Evolutionary conservation across 2,888 invertebrate genomes (phyloP).

Genomic region (Notodonta dromedarius): DNA sequence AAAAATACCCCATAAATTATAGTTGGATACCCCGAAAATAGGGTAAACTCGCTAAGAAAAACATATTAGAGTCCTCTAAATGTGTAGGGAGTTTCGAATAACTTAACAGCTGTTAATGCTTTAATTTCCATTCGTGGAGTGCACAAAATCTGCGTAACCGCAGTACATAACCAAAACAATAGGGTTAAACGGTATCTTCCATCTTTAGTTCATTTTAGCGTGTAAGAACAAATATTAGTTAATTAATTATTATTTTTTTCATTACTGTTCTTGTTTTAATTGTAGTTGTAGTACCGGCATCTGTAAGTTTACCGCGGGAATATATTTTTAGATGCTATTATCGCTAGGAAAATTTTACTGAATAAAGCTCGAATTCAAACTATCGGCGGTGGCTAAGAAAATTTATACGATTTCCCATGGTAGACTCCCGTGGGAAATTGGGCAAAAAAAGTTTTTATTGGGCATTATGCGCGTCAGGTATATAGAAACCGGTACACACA

Average conservation of each 20-base stretch:
- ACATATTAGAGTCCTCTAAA: neutral
- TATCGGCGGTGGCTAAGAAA: neutral
- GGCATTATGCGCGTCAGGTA: neutral
- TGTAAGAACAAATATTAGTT: constrained; percentile 57
- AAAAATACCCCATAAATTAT: constrained; percentile 5
- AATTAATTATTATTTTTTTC: constrained; percentile 44
- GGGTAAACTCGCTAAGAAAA: neutral
- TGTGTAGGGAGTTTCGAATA: constrained; percentile 8
- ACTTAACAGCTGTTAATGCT: constrained; percentile 16
- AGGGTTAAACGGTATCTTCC: constrained; percentile 63
- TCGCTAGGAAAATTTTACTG: neutral
- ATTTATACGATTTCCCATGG: neutral
- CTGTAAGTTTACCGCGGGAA: constrained; percentile 3
- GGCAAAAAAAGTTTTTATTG: neutral
- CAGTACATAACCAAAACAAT: constrained; percentile 61
- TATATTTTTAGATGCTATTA: neutral
- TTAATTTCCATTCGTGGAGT: constrained; percentile 34
- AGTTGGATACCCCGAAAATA: neutral
- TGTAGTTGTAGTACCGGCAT: constrained; percentile 30
- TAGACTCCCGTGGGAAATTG: neutral
- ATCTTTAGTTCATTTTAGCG: constrained; percentile 64
- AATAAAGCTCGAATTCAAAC: neutral
- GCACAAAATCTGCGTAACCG: constrained; percentile 61
- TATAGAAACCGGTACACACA: constrained; percentile 31
- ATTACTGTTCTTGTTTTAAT: constrained; percentile 35